A percentile compares a stretch with the other conserved stretches of the same genome.
Conservation (phyloP, 2,797 vertebrate genomes). For the Glossophaga mutica region DNA sequence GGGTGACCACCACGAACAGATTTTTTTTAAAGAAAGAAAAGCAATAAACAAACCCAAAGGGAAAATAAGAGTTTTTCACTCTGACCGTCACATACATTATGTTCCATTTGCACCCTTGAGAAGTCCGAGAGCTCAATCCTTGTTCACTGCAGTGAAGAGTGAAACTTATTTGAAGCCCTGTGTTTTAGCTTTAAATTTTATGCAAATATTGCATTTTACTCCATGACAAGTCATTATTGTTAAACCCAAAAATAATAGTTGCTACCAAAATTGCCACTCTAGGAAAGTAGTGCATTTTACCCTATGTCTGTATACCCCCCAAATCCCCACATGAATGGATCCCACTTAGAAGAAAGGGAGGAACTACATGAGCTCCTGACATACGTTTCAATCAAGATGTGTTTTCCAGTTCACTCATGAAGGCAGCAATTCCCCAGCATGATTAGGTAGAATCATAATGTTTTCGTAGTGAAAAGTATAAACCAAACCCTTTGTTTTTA, state of each 20-base stretch:
- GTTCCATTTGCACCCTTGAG: neutral
- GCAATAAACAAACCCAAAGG: neutral
- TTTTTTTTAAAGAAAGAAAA: neutral
- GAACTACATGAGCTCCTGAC: neutral
- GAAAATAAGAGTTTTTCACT: neutral
- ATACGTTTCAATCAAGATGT: neutral
- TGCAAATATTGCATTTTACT: neutral
- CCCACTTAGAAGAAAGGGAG: neutral
- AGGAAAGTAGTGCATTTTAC: neutral
- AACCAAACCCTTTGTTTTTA: neutral
- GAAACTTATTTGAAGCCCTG: neutral
- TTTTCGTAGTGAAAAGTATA: neutral
- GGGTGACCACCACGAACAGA: neutral
- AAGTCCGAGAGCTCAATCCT: neutral
- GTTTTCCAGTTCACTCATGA: neutral
- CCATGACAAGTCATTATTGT: neutral
- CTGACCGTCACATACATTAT: neutral
- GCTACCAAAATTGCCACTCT: neutral
- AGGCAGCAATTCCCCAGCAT: neutral
- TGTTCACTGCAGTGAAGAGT: neutral
- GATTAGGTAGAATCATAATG: neutral
- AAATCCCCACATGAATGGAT: neutral
- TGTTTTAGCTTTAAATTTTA: neutral
- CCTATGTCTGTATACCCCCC: accelerated
- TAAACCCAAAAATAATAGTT: neutral